A percentile compares a stretch with the other conserved stretches of the same genome.
Conservation (phyloP, 1,140 invertebrate species). For the Doryteuthis pealeii region DNA sequence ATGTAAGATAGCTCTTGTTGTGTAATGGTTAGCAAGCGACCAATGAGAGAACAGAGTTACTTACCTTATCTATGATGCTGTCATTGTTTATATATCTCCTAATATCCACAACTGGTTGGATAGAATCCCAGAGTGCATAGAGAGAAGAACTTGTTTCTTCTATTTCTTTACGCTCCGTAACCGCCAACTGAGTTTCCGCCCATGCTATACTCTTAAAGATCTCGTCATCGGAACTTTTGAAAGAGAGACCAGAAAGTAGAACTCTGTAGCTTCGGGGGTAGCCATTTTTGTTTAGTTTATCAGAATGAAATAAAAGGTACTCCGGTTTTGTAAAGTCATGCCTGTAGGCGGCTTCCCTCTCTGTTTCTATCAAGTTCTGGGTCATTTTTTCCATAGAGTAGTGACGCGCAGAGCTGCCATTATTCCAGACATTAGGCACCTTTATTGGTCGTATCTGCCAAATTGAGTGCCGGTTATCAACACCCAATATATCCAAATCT, state of each 20-base stretch:
- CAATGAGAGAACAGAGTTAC: too few relatives aligned
- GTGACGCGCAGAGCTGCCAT: conserved; percentile 7
- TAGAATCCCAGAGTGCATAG: conserved; percentile 39
- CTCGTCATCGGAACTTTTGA: conserved; percentile 20
- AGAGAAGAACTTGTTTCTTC: conserved; percentile 43
- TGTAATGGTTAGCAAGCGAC: too few relatives aligned
- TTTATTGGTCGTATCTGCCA: conserved; percentile 29
- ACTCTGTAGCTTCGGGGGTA: conserved; percentile 29
- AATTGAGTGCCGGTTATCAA: conserved; percentile 35
- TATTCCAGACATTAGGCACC: conserved; percentile 13
- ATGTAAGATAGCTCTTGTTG: too few relatives aligned
- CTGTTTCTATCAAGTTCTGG: conserved; percentile 29
- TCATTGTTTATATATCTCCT: not conserved
- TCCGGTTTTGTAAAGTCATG: conserved; percentile 19
- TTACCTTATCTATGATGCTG: too few relatives aligned
- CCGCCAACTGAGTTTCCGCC: conserved; percentile 32
- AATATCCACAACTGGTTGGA: conserved; percentile 42
- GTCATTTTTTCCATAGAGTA: conserved; percentile 27
- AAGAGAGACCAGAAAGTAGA: conserved; percentile 8
- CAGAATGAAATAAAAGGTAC: conserved; percentile 34
- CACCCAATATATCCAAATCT: conserved; percentile 34
- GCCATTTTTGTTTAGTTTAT: conserved; percentile 23
- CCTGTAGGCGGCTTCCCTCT: conserved; percentile 24
- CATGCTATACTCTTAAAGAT: conserved; percentile 27
- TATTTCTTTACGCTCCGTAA: conserved; percentile 42